Evolutionary conservation across 2,888 invertebrate species (phyloP).

Genomic region (Octodonta nipae): DNA sequence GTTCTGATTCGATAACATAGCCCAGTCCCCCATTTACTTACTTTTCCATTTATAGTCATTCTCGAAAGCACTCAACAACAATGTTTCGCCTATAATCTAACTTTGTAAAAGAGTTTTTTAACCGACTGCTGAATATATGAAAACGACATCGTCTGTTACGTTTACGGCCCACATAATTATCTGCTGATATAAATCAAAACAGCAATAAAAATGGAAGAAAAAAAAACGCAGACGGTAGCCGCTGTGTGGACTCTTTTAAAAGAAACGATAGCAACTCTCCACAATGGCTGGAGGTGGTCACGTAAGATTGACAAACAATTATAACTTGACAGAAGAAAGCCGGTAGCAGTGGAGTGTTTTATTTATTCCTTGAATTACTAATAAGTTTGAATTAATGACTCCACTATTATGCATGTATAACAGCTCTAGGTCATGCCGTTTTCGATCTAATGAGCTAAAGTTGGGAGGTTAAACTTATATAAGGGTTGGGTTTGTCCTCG

Average conservation of each 20-base stretch:
- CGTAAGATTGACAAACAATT: slow-evolving; percentile 27
- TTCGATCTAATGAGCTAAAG: slow-evolving; percentile 20
- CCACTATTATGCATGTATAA: slow-evolving; percentile 16
- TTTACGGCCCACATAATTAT: slow-evolving; percentile 9
- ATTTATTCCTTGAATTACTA: slow-evolving; percentile 21
- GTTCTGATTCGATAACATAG: too few species aligned
- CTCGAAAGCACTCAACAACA: too few species aligned
- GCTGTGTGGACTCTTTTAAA: too few species aligned
- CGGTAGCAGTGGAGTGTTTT: slow-evolving; percentile 21
- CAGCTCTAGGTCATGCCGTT: slow-evolving; percentile 15
- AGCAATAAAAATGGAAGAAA: slow-evolving; percentile 10
- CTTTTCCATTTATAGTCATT: too few species aligned
- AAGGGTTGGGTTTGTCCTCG: slow-evolving; percentile 16
- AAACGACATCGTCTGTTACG: slow-evolving; percentile 10
- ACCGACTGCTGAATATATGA: too few species aligned
- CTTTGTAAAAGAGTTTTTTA: too few species aligned
- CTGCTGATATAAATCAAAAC: slow-evolving; percentile 13
- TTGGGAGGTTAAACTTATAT: slow-evolving; percentile 19
- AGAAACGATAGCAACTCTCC: too few species aligned
- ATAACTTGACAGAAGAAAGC: slow-evolving; percentile 23
- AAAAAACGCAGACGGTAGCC: slow-evolving; percentile 16
- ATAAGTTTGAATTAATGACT: slow-evolving; percentile 20
- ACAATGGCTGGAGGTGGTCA: slow-evolving; percentile 13
- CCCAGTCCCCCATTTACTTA: too few species aligned
- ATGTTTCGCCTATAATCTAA: too few species aligned